phyloP scores from a whole-genome alignment of 2,113 vertebrate genomes.

The Aix galericulata region DNA sequence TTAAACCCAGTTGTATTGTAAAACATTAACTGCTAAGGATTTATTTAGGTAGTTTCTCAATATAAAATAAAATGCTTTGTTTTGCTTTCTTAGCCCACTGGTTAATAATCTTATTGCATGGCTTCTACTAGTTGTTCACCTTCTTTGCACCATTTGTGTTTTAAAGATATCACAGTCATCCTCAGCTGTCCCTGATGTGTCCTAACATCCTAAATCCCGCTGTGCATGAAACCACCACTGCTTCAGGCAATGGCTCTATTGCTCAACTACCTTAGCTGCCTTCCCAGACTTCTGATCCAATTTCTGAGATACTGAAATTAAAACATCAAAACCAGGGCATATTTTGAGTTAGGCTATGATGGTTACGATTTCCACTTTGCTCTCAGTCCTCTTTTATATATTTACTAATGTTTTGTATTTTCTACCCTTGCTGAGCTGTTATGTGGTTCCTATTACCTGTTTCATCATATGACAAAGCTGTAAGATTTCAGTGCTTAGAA shows the following conservation, averaged over 20 bases:
- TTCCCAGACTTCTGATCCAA: background rate
- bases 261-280: background rate
- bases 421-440: background rate
- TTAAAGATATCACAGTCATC: background rate
- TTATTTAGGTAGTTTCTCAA: background rate
- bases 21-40: background rate
- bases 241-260: background rate
- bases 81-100: background rate
- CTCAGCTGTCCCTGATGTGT: background rate
- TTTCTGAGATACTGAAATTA: background rate
- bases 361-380: background rate
- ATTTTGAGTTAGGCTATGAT: background rate
- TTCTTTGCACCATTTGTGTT: background rate
- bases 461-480: background rate
- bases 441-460: background rate
- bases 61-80: background rate
- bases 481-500: background rate
- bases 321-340: background rate
- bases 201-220: background rate
- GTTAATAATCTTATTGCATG: background rate
- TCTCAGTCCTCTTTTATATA: background rate
- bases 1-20: background rate
- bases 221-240: background rate
- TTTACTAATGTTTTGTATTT: background rate
- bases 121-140: background rate